A percentile compares a stretch with the other conserved stretches of the same genome.
phyloP scores from a whole-genome alignment of 1,140 invertebrate species.

The Amphibalanus amphitrite region DNA sequence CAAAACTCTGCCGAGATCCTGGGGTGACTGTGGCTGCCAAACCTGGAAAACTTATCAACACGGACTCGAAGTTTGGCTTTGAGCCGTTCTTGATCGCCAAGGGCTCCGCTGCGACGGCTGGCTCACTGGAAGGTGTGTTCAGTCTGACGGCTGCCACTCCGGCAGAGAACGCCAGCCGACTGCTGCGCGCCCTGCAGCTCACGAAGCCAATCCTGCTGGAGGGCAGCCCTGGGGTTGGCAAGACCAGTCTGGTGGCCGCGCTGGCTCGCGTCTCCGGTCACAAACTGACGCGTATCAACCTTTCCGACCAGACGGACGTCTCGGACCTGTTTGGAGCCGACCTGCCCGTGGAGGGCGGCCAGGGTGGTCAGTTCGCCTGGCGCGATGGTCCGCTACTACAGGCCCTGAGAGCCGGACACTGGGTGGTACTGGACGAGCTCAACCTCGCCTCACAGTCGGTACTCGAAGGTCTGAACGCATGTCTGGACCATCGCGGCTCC shows the following conservation, averaged over 20 bases:
- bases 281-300: conserved; percentile 74
- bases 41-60: conserved; percentile 8
- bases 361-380: conserved; percentile 77
- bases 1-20: not conserved
- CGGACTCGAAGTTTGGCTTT: conserved; percentile 40
- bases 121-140: conserved; percentile 28
- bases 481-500: conserved; percentile 92
- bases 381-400: conserved; percentile 85
- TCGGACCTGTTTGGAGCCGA: conserved; percentile 96
- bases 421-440: conserved; percentile 96
- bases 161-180: conserved; percentile 55
- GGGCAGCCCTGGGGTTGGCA: conserved; percentile 95
- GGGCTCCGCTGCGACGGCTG: conserved; percentile 7
- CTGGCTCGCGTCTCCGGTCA: conserved; percentile 69
- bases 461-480: conserved; percentile 93
- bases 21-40: conserved; percentile 1
- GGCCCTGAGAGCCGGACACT: conserved; percentile 78
- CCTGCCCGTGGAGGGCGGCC: conserved; percentile 74
- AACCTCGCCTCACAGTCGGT: conserved; percentile 97
- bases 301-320: conserved; percentile 97
- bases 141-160: conserved; percentile 68
- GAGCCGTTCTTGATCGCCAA: conserved; percentile 46
- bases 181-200: conserved; percentile 74
- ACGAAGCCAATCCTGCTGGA: conserved; percentile 81
- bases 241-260: conserved; percentile 86